phyloP scores from a whole-genome alignment of 2,113 vertebrate species.

The Tragulus kanchil region DNA sequence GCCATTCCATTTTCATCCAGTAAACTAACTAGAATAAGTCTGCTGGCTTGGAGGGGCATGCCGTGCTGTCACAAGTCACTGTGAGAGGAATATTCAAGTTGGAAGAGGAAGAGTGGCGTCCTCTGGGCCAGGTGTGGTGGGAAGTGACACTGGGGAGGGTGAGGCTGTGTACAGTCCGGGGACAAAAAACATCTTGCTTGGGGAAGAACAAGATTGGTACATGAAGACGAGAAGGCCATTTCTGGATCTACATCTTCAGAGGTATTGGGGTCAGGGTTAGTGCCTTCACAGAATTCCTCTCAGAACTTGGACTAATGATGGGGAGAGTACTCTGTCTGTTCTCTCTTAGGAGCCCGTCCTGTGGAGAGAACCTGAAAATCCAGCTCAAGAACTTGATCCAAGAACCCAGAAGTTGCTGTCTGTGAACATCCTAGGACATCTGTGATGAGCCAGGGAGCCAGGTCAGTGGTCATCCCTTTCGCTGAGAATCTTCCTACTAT shows the following conservation, averaged over 20 bases:
- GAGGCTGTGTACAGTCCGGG: not conserved
- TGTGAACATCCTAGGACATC: not conserved
- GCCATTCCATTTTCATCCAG: not conserved
- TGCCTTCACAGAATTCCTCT: not conserved
- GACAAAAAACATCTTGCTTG: not conserved
- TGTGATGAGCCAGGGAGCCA: constrained; percentile 54
- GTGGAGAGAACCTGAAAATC: not conserved
- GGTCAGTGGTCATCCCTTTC: constrained; percentile 17
- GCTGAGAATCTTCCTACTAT: not conserved
- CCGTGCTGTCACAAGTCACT: not conserved
- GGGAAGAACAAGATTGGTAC: not conserved
- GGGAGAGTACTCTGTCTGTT: not conserved
- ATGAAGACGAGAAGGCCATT: not conserved
- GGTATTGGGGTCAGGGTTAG: not conserved
- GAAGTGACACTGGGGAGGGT: not conserved
- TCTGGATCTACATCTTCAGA: not conserved
- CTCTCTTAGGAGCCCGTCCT: not conserved
- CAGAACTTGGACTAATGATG: not conserved
- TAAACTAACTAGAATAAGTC: not conserved
- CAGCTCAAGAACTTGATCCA: not conserved
- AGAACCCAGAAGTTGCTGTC: not conserved
- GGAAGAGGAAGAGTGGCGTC: not conserved
- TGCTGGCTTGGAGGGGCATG: not conserved
- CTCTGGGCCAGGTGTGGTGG: not conserved
- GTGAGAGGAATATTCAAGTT: not conserved